Base-by-base conservation (phyloP, 2,888 invertebrate genomes). In the Pilophorus perplexus region DNA sequence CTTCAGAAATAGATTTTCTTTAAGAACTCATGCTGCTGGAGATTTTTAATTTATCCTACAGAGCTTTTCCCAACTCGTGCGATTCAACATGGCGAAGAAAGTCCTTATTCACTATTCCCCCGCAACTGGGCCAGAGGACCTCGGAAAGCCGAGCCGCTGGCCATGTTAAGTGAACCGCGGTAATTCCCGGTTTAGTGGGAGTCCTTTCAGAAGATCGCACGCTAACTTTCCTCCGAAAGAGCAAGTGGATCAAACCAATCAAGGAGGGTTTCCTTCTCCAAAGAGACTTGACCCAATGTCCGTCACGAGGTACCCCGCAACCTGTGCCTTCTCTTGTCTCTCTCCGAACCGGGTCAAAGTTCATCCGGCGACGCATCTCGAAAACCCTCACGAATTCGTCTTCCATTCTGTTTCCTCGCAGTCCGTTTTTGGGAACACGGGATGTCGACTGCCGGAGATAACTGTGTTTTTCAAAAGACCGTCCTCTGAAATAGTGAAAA, bases 181-280 rank as follows among this genome's bases (percentile, higher is more conserved):
- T 37, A 52, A 55, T 37, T 37, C 22, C 18, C 55, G 38, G 55
- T 37, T 37, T 12, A 55, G 16, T 1, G 28, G 33, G 18, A 38
- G 55, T 55, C 38, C 38, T 22, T 28, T 37, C 55, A 37, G 20
- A 22, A 37, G 22, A 55, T 37, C 33, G 55, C 55, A 55, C 55
- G 55, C 55, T 55, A 55, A 55, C 55, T 55, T 55, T 55, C 55
- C 55, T 55, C 23, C 14, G 46, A 14, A 25, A 46, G 46, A 37
- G 55, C 55, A 55, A 55, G 55, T 55, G 55, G 55, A 55, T 55
- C 55, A 55, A 55, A 55, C 55, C 55, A 55, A 55, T 55, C 55
- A 55, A 55, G 55, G 20, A 14, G 38, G 38, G 52, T 52, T 52
- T 55, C 55, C 37, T 37, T 6, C 46, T 46, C n/a, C 27, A 16